A percentile compares a stretch with the other conserved stretches of the same genome.
Conservation (phyloP, 1,140 invertebrate species). For the Drosophila orena region DNA sequence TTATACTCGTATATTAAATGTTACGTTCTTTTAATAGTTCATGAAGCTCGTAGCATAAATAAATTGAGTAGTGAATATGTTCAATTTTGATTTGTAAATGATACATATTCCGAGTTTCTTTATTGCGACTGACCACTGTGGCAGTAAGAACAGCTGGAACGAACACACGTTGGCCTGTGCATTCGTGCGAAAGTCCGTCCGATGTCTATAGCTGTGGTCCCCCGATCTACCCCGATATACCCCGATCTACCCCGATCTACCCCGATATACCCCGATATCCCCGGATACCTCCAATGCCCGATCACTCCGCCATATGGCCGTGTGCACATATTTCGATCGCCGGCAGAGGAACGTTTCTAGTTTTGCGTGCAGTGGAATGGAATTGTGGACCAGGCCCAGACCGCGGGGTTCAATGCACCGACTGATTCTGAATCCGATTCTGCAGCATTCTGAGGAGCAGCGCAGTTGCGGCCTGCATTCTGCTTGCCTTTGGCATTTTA, state of each 20-base stretch:
- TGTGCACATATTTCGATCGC: conserved; percentile 39
- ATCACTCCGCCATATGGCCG: conserved; percentile 48
- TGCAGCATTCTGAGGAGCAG: conserved; percentile 19
- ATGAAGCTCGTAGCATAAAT: too few species aligned
- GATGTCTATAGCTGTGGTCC: conserved; percentile 31
- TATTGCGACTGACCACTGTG: conserved; percentile 9
- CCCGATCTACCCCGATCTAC: too few species aligned
- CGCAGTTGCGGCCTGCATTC: conserved; percentile 60
- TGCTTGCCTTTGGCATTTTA: conserved; percentile 74
- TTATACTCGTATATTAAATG: too few species aligned
- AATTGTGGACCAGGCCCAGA: conserved; percentile 56
- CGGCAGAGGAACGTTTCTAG: conserved; percentile 62
- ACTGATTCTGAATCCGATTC: conserved; percentile 35
- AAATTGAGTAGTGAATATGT: too few species aligned
- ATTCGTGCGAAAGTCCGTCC: conserved; percentile 79
- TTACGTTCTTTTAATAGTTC: too few species aligned
- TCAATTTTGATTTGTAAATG: too few species aligned
- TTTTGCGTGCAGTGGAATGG: conserved; percentile 70
- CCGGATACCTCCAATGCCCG: conserved; percentile 21
- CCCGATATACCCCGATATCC: not conserved
- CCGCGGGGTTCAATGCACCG: conserved; percentile 76
- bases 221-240: too few species aligned
- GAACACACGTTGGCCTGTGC: conserved; percentile 49
- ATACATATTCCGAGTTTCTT: too few species aligned
- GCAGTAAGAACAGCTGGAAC: conserved; percentile 37